Evolutionary conservation across 53 echinoderm and acorn worm species (phyloP).

Genomic region (Antedon mediterranea): DNA sequence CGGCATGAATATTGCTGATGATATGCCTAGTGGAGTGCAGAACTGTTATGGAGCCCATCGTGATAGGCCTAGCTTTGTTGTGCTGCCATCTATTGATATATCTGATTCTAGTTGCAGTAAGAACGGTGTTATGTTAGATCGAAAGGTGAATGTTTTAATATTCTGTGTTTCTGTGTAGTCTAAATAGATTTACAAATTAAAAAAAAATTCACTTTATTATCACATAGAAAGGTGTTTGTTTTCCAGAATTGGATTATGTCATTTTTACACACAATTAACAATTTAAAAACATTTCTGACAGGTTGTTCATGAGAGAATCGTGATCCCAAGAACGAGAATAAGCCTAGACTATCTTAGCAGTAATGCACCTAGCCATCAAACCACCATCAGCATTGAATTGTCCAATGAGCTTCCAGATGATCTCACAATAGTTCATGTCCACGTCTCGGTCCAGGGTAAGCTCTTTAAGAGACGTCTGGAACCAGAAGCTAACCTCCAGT

Average conservation of each 20-base stretch:
- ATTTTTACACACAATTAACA: too few relatives aligned
- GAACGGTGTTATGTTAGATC: constrained; percentile 20
- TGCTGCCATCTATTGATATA: constrained; percentile 13
- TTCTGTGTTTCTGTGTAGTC: too few relatives aligned
- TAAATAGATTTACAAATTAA: too few relatives aligned
- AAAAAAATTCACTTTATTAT: too few relatives aligned
- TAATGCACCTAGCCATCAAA: constrained; percentile 15
- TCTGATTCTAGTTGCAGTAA: constrained; percentile 25
- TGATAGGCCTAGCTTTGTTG: background rate
- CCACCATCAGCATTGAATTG: constrained; percentile 24
- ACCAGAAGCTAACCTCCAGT: constrained; percentile 44
- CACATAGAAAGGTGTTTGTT: too few relatives aligned
- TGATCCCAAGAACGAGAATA: constrained; percentile 41
- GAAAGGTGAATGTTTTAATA: background rate
- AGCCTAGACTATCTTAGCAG: constrained; percentile 76
- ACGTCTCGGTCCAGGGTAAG: constrained; percentile 45
- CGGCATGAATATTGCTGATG: background rate
- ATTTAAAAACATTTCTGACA: too few relatives aligned
- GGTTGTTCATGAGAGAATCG: constrained; percentile 67
- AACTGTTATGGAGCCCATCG: background rate
- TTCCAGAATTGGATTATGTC: too few relatives aligned
- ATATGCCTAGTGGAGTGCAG: background rate
- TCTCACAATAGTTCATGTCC: constrained; percentile 39
- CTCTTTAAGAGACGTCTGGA: constrained; percentile 28
- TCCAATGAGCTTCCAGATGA: constrained; percentile 47